These are phyloP conservation scores for Apis cerana DNA, from an alignment of 1,140 invertebrate species.

Conservation along the genomic window DNA sequence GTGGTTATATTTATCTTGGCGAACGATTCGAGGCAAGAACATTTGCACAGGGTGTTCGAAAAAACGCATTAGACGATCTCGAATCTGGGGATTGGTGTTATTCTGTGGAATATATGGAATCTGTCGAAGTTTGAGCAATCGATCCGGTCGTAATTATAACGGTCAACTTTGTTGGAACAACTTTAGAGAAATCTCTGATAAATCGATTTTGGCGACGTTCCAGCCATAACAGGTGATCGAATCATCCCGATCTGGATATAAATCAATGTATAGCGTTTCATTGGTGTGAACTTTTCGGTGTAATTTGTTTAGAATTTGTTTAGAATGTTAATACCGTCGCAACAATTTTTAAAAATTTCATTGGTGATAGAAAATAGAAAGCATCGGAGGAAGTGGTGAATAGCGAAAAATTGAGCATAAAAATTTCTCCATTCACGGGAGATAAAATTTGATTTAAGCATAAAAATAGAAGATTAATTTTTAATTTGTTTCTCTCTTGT, in stretches of 20 bases:
- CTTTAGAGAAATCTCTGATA: background rate
- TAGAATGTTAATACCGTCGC: too few species aligned
- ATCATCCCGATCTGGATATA: background rate
- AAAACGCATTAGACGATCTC: background rate
- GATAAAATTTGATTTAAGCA: too few species aligned
- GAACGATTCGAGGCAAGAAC: background rate
- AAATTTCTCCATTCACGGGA: too few species aligned
- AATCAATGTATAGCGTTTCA: background rate
- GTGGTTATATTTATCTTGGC: background rate
- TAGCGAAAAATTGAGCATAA: too few species aligned
- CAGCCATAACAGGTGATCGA: background rate
- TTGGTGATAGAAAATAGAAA: too few species aligned
- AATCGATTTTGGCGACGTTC: background rate
- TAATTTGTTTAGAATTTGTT: too few species aligned
- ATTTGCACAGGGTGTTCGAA: background rate
- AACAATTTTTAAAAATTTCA: too few species aligned
- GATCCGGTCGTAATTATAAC: background rate
- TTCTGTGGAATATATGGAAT: background rate
- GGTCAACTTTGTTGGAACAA: background rate
- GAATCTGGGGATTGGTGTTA: background rate
- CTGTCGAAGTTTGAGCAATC: background rate
- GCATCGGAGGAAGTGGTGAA: too few species aligned
- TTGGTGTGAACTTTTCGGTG: background rate
- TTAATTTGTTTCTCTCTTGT: too few species aligned
- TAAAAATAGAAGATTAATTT: too few species aligned